A percentile compares a stretch with the other conserved stretches of the same genome.
phyloP scores from a whole-genome alignment of 2,888 invertebrate species.

The Dicroscelio sp. region DNA sequence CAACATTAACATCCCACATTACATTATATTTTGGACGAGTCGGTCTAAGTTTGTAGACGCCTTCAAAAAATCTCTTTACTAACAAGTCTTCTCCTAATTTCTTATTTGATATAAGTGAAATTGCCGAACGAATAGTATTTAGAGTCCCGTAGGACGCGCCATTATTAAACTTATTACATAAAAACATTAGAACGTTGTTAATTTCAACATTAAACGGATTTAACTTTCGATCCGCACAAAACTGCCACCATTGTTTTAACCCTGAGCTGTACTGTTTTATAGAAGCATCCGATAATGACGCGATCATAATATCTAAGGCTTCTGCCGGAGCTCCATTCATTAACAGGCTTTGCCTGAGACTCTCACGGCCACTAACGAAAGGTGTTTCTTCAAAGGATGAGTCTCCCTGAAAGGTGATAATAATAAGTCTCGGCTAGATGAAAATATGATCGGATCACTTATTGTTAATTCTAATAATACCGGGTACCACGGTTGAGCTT shows the following conservation, averaged over 20 bases:
- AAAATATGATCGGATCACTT: background rate
- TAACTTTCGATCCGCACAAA: slow-evolving; percentile 29
- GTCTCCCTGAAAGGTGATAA: slow-evolving; percentile 80
- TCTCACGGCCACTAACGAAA: slow-evolving; percentile 69
- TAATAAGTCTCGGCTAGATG: slow-evolving; percentile 67
- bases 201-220: background rate
- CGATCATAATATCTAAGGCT: slow-evolving; percentile 56
- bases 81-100: slow-evolving; percentile 31
- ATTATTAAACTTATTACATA: background rate
- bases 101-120: slow-evolving; percentile 33
- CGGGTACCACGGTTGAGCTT: slow-evolving; percentile 81
- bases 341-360: slow-evolving; percentile 81
- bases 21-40: slow-evolving; percentile 56
- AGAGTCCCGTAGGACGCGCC: slow-evolving; percentile 72
- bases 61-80: slow-evolving; percentile 55
- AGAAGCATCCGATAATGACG: slow-evolving; percentile 81
- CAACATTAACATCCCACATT: slow-evolving; percentile 72
- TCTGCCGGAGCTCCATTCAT: slow-evolving; percentile 66
- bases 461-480: slow-evolving; percentile 7
- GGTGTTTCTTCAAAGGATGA: slow-evolving; percentile 72
- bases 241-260: slow-evolving; percentile 82
- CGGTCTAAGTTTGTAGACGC: slow-evolving; percentile 57
- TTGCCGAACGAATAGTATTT: slow-evolving; percentile 14
- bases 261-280: slow-evolving; percentile 81
- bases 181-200: background rate